Base-by-base conservation (phyloP, 2,888 invertebrate genomes). In the Adelphocoris suturalis region DNA sequence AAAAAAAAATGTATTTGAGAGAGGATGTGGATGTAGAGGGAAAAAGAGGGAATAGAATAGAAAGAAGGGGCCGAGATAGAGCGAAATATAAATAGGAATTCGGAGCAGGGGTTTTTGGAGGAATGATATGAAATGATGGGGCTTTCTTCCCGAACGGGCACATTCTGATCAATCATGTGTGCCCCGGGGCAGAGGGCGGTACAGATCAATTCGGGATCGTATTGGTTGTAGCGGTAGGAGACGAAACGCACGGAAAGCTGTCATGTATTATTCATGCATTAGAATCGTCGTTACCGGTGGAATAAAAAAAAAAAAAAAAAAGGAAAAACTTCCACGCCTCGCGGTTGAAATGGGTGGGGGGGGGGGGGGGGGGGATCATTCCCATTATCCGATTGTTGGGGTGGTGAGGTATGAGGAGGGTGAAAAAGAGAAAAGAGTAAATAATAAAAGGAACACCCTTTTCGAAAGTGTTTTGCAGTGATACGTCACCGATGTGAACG, bases 231-330 rank as follows among this genome's bases (percentile, higher is more conserved):
- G 52, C 27, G 47, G 19, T 14, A 16, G 78, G 78, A 76, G 27
- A 46, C 76, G 28, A 37, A 13, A 37, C 68, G n/a, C n/a, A 14
- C 68, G 37, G 86, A 86, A 68, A 86, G 86, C 68, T 86, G 86
- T 86, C 75, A 86, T 86, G 86, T 86, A 68, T 86, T 86, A 86
- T 86, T 86, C 86, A 86, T 68, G 27, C 47, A 86, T 75, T 75
- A 75, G 75, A 68, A 68, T 86, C 68, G 86, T 86, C 86, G 86
- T 86, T 86, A 86, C 75, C 48, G 61, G 55, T 46, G 61, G 52
- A 27, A 81, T 46, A n/a, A n/a, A n/a, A n/a, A n/a, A n/a, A n/a
- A n/a, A n/a, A n/a, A n/a, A 37, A 37, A 37, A 37, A 37, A 37
- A 37, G 37, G 37, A 7, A 7, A 37, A 37, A 55, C 82, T 23